Conservation (phyloP, 1,140 invertebrate genomes). For the Cyphomyrmex costatus region DNA sequence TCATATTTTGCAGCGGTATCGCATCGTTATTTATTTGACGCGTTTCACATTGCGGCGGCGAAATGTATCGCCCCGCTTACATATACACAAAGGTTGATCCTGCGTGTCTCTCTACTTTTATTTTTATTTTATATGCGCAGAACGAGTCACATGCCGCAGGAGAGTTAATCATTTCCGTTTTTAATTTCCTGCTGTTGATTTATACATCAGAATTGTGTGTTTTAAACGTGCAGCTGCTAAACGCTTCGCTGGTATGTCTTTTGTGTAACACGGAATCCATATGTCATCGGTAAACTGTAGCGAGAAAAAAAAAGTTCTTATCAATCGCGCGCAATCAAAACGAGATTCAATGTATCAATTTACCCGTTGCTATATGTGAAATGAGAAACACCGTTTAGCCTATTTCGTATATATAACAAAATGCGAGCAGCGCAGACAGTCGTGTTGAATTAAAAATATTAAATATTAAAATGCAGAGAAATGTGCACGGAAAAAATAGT, state of each 20-base stretch:
- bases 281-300: constrained; percentile 4
- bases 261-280: background rate
- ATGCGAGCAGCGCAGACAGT: background rate
- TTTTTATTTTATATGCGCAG: background rate
- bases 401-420: background rate
- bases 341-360: constrained; percentile 22
- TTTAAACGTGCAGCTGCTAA: background rate
- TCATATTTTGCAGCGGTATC: constrained; percentile 32
- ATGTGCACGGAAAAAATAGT: background rate
- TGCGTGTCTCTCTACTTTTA: background rate
- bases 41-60: constrained; percentile 17
- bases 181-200: constrained; percentile 23
- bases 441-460: background rate
- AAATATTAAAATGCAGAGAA: background rate
- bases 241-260: background rate
- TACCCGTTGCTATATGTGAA: background rate
- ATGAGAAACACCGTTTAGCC: background rate
- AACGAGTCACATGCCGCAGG: constrained; percentile 22
- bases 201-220: background rate
- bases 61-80: background rate
- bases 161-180: constrained; percentile 44
- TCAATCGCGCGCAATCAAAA: constrained; percentile 27
- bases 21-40: constrained; percentile 54
- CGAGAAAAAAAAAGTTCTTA: background rate
- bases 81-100: background rate